Percentiles rank a stretch among this genome's conserved stretches.
Evolutionary conservation across 2,113 vertebrate species (phyloP).

Genomic region (Catagonus wagneri): DNA sequence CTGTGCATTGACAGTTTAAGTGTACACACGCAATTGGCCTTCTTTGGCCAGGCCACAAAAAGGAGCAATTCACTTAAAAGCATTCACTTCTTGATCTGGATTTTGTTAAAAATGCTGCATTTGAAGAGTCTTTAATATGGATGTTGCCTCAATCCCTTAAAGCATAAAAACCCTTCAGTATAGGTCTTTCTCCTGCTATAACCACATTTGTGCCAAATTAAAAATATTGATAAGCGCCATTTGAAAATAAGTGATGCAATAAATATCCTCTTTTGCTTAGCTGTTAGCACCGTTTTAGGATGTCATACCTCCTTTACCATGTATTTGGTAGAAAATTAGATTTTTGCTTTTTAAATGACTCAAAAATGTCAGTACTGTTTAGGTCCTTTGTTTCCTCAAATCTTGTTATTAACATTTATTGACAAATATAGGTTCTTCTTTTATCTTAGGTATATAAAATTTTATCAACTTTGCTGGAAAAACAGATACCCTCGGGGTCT

Average conservation of each 20-base stretch:
- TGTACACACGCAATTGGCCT: not conserved
- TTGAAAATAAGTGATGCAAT: not conserved
- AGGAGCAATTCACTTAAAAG: constrained; percentile 53
- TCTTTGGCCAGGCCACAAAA: constrained; percentile 24
- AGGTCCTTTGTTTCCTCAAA: constrained; percentile 41
- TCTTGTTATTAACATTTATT: constrained; percentile 64
- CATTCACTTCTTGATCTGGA: constrained; percentile 53
- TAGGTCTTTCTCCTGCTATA: not conserved
- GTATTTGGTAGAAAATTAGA: constrained; percentile 41
- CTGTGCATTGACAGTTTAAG: not conserved
- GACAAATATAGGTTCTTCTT: constrained; percentile 30
- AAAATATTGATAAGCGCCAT: constrained; percentile 49
- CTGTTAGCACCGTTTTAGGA: not conserved
- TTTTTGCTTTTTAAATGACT: constrained; percentile 47
- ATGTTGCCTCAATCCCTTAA: constrained; percentile 49
- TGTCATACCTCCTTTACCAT: not conserved
- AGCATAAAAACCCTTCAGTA: not conserved
- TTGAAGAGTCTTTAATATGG: constrained; percentile 41
- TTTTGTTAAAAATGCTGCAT: constrained; percentile 54
- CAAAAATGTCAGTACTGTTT: constrained; percentile 23
- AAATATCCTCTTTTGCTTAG: not conserved
- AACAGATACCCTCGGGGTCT: constrained; percentile 53
- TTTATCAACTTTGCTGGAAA: constrained; percentile 46
- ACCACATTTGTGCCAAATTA: constrained; percentile 27
- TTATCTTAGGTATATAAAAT: constrained; percentile 53